Conservation (phyloP, 1,140 invertebrate genomes). For the Capitella teleta region DNA sequence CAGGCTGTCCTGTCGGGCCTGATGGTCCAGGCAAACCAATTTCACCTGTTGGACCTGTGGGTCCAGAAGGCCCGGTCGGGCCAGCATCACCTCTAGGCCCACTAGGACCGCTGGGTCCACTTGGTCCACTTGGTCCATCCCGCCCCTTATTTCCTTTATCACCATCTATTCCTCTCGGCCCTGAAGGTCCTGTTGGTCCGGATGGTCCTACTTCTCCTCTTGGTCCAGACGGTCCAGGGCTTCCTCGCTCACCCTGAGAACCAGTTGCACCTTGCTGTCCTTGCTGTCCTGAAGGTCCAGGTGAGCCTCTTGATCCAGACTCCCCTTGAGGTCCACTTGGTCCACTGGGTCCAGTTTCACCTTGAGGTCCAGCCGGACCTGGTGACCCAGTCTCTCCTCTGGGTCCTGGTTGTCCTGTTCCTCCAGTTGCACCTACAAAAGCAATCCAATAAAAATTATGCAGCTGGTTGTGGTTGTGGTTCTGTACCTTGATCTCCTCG, state of each 20-base stretch:
- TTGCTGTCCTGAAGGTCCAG: not conserved
- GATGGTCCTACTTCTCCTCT: slow-evolving; percentile 8
- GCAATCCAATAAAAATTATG: no score
- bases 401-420: slow-evolving; percentile 4
- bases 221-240: slow-evolving; percentile 9
- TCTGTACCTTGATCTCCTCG: not conserved
- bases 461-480: not conserved
- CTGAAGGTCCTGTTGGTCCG: slow-evolving; percentile 9
- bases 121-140: no score
- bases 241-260: slow-evolving; percentile 3
- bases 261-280: slow-evolving; percentile 1
- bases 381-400: not conserved
- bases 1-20: slow-evolving; percentile 22
- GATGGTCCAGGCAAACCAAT: slow-evolving; percentile 13
- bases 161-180: not conserved
- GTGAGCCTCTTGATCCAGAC: not conserved
- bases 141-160: no score
- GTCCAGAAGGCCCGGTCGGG: slow-evolving; percentile 10
- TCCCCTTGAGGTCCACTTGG: not conserved
- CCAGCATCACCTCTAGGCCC: slow-evolving; percentile 16
- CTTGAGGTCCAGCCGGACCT: not conserved
- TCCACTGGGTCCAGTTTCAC: not conserved
- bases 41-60: slow-evolving; percentile 14
- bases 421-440: slow-evolving; percentile 2
- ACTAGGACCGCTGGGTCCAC: not conserved